Conservation (phyloP, 2,888 invertebrate species). For the Hyppa rectilinea region DNA sequence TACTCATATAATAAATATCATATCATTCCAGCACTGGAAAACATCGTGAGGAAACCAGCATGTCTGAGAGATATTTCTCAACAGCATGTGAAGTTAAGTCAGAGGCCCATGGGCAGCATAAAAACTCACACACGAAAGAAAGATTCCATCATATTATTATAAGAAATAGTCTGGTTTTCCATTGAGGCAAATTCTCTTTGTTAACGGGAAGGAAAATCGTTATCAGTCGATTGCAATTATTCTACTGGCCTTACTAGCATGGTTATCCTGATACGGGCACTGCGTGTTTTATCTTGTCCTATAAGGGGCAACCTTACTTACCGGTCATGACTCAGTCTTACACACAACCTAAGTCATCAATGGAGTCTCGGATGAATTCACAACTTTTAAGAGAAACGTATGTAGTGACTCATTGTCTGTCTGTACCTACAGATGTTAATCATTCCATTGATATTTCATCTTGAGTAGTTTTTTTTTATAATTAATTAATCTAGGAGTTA, state of each 20-base stretch:
- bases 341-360: slow-evolving; percentile 53
- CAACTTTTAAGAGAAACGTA: slow-evolving; percentile 71
- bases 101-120: too few species aligned
- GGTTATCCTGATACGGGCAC: slow-evolving; percentile 27
- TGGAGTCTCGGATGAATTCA: slow-evolving; percentile 70
- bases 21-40: too few species aligned
- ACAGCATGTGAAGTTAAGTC: too few species aligned
- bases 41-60: too few species aligned
- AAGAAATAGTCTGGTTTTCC: slow-evolving; percentile 1
- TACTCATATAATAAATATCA: too few species aligned
- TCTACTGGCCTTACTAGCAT: background rate
- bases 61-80: too few species aligned
- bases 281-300: slow-evolving; percentile 20
- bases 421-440: slow-evolving; percentile 62
- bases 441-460: slow-evolving; percentile 59
- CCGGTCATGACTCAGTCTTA: slow-evolving; percentile 66
- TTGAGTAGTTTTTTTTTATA: slow-evolving; percentile 28
- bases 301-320: slow-evolving; percentile 54
- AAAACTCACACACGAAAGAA: too few species aligned
- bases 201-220: slow-evolving; percentile 25
- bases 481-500: too few species aligned
- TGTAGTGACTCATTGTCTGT: slow-evolving; percentile 67
- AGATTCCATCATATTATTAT: too few species aligned
- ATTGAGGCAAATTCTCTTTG: background rate
- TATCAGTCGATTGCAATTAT: slow-evolving; percentile 18